Base-by-base conservation (phyloP, 2,113 vertebrate genomes). In the Monopterus albus region DNA sequence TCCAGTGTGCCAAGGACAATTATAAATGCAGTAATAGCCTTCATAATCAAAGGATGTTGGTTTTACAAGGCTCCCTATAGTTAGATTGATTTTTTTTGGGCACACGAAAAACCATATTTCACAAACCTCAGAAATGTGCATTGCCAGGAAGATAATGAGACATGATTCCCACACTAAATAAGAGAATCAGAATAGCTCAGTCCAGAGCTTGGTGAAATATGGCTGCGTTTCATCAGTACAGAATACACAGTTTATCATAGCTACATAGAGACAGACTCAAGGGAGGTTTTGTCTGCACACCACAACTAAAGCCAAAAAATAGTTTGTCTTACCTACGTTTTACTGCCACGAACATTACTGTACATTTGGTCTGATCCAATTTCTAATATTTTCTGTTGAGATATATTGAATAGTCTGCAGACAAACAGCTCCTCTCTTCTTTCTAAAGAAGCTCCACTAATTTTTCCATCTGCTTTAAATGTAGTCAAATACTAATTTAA, bases 191-290 rank as follows among this genome's bases (percentile, higher is more conserved):
- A 46, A 18, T 4, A 36, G 12, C 18, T 50, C 62, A 71, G 46
- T 72, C 39, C 51, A 35, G 61, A 81, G 58, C 18, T 71, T 81
- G 79, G 74, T 81, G 72, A 79, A 69, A 72, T 49, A 47, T 31
- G 51, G 58, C 36, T 35, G 20, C 3, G 25, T 56, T 77, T 68
- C 14, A 65, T 64, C 56, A 36, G 12, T 39, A 46, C 15, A 46
- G 7, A 38, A 11, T 21, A 38, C n/a, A 39, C n/a, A 23, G 2
- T 29, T 52, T 10, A 50, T 31, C 21, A 35, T 17, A n/a, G 52
- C 46, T 13, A 39, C 45, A 68, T 15, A 65, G 11, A 67, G 7
- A 53, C 45, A 45, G 59, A 70, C 35, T 64, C 18, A 7, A 43
- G 64, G 42, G 40, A 31, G 35, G 31, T 73, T 79, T 78, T 25